A percentile compares a stretch with the other conserved stretches of the same genome.
Conservation (phyloP, 2,113 vertebrate genomes). For the Zapornia atra region DNA sequence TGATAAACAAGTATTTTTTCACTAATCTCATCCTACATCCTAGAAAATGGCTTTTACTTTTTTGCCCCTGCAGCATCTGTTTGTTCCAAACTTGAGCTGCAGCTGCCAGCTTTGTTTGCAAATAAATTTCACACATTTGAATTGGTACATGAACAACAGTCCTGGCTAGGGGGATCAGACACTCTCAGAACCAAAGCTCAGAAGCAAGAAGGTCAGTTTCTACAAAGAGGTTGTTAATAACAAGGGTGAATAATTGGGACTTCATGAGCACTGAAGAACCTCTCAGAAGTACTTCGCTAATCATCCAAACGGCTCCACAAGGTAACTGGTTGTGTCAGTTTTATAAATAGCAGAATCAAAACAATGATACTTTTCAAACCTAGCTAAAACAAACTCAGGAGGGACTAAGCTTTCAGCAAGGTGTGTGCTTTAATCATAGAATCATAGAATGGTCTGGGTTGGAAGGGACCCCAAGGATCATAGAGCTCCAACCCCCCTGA, state of each 20-base stretch:
- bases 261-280: background rate
- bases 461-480: no score
- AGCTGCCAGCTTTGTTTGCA: conserved; percentile 1
- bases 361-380: background rate
- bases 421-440: background rate
- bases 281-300: background rate
- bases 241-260: background rate
- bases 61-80: background rate
- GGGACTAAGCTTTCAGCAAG: background rate
- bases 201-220: background rate
- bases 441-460: no score
- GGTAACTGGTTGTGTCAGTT: background rate
- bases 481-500: no score
- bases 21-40: background rate
- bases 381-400: background rate
- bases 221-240: background rate
- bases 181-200: background rate
- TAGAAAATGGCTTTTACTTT: conserved; percentile 25
- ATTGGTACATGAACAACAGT: background rate
- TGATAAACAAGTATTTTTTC: background rate
- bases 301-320: background rate
- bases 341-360: background rate
- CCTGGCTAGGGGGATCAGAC: background rate
- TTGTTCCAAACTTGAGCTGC: background rate
- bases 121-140: conserved; percentile 47